Conservation (phyloP, 2,113 vertebrate species). For the Cyanocitta stelleri region DNA sequence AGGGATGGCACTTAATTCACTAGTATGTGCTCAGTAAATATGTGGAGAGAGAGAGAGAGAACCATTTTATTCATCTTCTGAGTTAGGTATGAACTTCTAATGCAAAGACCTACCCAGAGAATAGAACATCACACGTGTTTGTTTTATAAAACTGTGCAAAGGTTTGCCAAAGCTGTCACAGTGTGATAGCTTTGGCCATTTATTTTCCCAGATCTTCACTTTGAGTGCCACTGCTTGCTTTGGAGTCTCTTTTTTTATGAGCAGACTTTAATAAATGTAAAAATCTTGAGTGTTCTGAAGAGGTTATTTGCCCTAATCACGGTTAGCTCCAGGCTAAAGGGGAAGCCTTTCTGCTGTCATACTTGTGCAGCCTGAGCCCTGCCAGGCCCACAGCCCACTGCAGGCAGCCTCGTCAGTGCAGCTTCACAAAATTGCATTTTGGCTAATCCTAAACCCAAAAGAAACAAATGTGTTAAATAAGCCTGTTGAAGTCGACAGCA, state of each 20-base stretch:
- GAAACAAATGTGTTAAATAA: conserved; percentile 38
- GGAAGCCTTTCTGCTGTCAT: background rate
- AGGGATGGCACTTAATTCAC: background rate
- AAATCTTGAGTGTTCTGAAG: background rate
- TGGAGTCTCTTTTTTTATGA: background rate
- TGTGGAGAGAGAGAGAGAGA: background rate
- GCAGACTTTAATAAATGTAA: background rate
- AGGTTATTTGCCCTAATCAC: background rate
- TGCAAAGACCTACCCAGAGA: conserved; percentile 28
- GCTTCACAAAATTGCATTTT: background rate
- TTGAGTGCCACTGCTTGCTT: background rate
- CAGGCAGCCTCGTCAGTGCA: background rate
- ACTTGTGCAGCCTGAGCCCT: background rate
- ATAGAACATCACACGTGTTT: conserved; percentile 17
- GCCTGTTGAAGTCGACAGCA: conserved; percentile 18
- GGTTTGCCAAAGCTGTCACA: conserved; percentile 43
- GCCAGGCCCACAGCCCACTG: background rate
- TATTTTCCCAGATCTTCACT: conserved; percentile 30
- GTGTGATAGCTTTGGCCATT: background rate
- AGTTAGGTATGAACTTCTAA: conserved; percentile 43
- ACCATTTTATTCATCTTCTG: background rate
- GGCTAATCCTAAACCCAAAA: conserved; percentile 19
- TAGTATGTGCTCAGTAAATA: conserved; percentile 15
- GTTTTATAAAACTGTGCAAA: conserved; percentile 52
- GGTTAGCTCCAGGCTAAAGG: background rate